Conservation (phyloP, 1,140 invertebrate species). For the Maconellicoccus hirsutus region DNA sequence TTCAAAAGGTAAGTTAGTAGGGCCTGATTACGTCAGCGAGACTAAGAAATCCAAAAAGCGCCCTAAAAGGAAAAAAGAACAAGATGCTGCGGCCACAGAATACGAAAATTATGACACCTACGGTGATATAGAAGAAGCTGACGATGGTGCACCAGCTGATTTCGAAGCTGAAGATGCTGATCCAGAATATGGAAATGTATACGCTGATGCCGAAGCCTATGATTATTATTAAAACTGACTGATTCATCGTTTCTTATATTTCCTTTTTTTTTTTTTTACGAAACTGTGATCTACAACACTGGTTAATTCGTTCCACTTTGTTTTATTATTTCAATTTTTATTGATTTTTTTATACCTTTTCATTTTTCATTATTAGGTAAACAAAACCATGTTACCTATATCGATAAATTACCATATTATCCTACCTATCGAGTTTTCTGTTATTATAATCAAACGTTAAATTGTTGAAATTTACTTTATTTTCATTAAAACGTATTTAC, state of each 20-base stretch:
- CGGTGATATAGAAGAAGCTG: slow-evolving; percentile 25
- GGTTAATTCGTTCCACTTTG: neutral
- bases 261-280: neutral
- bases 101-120: slow-evolving; percentile 29
- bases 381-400: too few relatives aligned
- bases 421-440: too few relatives aligned
- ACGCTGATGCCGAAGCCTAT: slow-evolving; percentile 26
- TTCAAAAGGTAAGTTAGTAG: neutral
- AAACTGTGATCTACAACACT: slow-evolving; percentile 17
- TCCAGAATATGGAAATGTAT: slow-evolving; percentile 25
- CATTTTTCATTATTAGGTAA: neutral
- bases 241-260: neutral
- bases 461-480: too few relatives aligned
- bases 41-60: neutral
- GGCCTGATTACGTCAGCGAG: neutral
- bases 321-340: neutral
- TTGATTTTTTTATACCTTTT: neutral
- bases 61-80: slow-evolving; percentile 23
- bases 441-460: too few relatives aligned
- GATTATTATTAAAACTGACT: slow-evolving; percentile 23
- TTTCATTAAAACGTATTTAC: too few relatives aligned
- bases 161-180: slow-evolving; percentile 24
- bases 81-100: slow-evolving; percentile 26
- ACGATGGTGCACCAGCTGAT: slow-evolving; percentile 24
- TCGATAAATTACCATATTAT: too few relatives aligned